phyloP scores from a whole-genome alignment of 2,113 vertebrate species.

The Perca fluviatilis region DNA sequence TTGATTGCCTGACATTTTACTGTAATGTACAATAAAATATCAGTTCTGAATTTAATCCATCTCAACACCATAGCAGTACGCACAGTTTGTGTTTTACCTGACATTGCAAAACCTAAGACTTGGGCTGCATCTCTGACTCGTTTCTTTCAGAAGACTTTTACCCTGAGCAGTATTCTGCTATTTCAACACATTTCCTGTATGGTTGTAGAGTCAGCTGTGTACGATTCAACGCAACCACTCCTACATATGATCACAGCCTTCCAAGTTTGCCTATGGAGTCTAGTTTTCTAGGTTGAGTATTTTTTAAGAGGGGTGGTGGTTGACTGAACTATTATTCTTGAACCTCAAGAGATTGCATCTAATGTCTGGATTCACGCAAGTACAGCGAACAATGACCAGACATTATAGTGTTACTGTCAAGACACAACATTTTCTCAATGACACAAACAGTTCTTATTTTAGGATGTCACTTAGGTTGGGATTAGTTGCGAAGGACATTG shows the following conservation, averaged over 20 bases:
- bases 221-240: not conserved
- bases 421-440: slow-evolving; percentile 16
- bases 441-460: not conserved
- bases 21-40: not conserved
- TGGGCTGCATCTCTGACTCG: not conserved
- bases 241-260: slow-evolving; percentile 2
- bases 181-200: slow-evolving; percentile 4
- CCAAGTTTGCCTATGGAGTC: slow-evolving; percentile 2
- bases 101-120: not conserved
- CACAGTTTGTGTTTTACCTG: not conserved
- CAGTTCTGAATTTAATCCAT: not conserved
- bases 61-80: not conserved
- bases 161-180: not conserved
- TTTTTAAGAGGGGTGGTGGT: not conserved
- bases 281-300: not conserved
- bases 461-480: not conserved
- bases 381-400: not conserved
- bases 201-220: slow-evolving; percentile 15
- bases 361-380: not conserved
- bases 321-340: not conserved
- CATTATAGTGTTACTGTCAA: not conserved
- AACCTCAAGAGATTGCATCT: not conserved
- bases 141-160: not conserved
- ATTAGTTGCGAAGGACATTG: not conserved
- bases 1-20: not conserved